Evolutionary conservation across 2,113 vertebrate species (phyloP).

Genomic region (Pangasianodon hypophthalmus): DNA sequence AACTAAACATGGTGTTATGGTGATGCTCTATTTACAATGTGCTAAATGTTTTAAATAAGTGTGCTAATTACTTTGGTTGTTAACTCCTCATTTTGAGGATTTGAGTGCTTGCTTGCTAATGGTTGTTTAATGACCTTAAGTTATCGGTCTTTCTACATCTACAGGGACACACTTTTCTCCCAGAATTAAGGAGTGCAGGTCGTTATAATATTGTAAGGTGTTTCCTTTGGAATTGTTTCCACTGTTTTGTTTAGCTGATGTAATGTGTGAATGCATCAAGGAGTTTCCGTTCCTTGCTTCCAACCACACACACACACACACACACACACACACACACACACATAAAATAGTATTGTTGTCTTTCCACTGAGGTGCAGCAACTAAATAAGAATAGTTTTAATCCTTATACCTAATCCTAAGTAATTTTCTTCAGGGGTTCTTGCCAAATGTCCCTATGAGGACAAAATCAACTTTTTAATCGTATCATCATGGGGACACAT

Average conservation of each 20-base stretch:
- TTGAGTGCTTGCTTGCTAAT: conserved; percentile 43
- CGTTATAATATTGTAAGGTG: conserved; percentile 16
- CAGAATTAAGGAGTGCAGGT: background rate
- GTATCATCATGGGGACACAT: background rate
- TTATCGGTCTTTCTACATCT: conserved; percentile 26
- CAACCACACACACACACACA: conserved; percentile 25
- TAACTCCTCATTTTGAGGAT: conserved; percentile 45
- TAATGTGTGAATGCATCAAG: conserved; percentile 6
- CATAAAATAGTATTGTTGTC: conserved; percentile 3
- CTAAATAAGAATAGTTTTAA: conserved; percentile 5
- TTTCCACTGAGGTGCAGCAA: background rate
- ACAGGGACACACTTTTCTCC: conserved; percentile 25
- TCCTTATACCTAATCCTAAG: background rate
- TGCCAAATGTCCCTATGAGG: background rate
- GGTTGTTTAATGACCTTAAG: conserved; percentile 44
- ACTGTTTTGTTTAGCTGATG: background rate
- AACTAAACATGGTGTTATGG: conserved; percentile 28
- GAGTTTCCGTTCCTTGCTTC: background rate
- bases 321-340: conserved; percentile 34
- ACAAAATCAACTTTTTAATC: background rate
- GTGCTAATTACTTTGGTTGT: conserved; percentile 41
- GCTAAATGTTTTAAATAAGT: conserved; percentile 51
- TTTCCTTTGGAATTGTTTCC: conserved; percentile 19
- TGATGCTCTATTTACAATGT: conserved; percentile 43
- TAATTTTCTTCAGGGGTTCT: conserved; percentile 11